These are phyloP conservation scores for Stictocephala bisonia DNA, from an alignment of 2,888 invertebrate species.

Conservation along the genomic window DNA sequence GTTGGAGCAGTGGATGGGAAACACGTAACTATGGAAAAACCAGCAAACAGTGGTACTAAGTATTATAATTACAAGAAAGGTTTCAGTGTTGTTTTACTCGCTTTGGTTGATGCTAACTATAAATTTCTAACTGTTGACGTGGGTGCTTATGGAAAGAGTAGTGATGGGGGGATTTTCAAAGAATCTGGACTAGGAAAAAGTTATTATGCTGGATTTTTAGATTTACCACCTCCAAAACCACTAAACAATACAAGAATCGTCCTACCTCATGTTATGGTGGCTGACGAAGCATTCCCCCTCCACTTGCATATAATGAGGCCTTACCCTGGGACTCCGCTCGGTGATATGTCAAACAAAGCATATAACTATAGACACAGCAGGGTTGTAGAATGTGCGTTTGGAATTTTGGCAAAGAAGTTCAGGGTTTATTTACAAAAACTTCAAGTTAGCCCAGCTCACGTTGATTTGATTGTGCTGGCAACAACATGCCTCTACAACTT, in stretches of 20 bases:
- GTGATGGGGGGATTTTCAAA: conserved; percentile 50
- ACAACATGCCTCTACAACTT: not conserved
- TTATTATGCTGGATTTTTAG: too few species aligned
- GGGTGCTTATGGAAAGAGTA: conserved; percentile 49
- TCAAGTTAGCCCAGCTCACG: not conserved
- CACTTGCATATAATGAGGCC: not conserved
- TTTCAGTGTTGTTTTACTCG: conserved; percentile 48
- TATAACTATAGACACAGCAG: conserved; percentile 3
- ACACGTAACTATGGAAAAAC: conserved; percentile 47
- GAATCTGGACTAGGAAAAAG: conserved; percentile 40
- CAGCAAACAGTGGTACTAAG: conserved; percentile 36
- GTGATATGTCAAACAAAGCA: not conserved
- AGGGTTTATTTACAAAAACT: not conserved
- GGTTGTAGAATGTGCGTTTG: conserved; percentile 15
- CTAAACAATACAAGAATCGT: too few species aligned
- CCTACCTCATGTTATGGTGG: too few species aligned
- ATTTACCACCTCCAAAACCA: too few species aligned
- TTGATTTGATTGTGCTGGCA: not conserved
- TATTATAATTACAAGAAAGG: conserved; percentile 49
- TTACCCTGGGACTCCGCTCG: too few species aligned
- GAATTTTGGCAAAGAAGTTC: not conserved
- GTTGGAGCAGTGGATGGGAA: conserved; percentile 53
- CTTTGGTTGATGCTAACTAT: conserved; percentile 50
- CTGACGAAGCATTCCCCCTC: not conserved
- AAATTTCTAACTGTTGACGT: conserved; percentile 49